Conservation (phyloP, 1,140 invertebrate species). For the Calliopsis andreniformis region DNA sequence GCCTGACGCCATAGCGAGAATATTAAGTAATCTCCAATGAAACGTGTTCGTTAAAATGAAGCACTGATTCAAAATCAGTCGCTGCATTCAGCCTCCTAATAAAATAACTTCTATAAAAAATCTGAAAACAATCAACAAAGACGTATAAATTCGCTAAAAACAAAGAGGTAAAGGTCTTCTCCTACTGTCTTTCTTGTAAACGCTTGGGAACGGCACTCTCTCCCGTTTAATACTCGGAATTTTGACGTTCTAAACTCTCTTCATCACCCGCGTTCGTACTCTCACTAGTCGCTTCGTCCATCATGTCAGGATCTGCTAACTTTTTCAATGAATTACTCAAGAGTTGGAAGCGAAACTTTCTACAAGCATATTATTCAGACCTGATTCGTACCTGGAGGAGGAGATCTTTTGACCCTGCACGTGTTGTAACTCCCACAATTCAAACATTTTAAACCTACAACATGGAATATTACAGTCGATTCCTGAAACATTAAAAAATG, state of each 20-base stretch:
- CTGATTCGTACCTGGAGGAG: slow-evolving; percentile 69
- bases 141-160: slow-evolving; percentile 50
- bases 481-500: slow-evolving; percentile 81
- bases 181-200: slow-evolving; percentile 38
- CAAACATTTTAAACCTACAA: slow-evolving; percentile 91
- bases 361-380: not conserved
- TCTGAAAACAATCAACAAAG: slow-evolving; percentile 50
- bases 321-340: not conserved
- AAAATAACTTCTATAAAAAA: slow-evolving; percentile 44
- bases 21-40: slow-evolving; percentile 4
- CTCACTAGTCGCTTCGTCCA: slow-evolving; percentile 67
- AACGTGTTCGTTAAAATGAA: not conserved
- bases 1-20: not conserved
- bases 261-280: slow-evolving; percentile 62
- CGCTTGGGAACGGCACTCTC: slow-evolving; percentile 13
- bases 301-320: slow-evolving; percentile 67
- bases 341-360: not conserved
- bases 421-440: slow-evolving; percentile 94
- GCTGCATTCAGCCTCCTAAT: slow-evolving; percentile 33
- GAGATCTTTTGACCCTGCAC: slow-evolving; percentile 86
- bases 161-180: slow-evolving; percentile 38
- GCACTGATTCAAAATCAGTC: not conserved
- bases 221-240: slow-evolving; percentile 53
- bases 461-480: slow-evolving; percentile 90
- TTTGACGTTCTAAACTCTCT: slow-evolving; percentile 62